Evolutionary conservation across 2,113 vertebrate genomes (phyloP), one percentile per base, ranked within the genome.

Genomic region (Menidia beryllina): DNA sequence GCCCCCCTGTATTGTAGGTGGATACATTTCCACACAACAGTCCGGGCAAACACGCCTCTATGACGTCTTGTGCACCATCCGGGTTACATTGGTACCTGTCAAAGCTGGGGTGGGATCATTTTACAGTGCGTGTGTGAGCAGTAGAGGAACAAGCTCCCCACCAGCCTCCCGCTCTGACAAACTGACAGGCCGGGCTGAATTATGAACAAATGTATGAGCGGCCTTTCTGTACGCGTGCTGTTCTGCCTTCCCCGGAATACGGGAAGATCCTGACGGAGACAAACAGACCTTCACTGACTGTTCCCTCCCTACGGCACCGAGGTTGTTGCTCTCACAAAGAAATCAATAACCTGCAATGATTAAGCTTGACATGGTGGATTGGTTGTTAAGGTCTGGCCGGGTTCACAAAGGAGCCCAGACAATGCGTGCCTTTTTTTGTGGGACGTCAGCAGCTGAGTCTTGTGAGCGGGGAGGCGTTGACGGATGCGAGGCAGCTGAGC

Each of bases 301-400:
- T 54, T 57, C 55, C 5, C 54, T 62, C 65, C 23, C 14, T 15
- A 41, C 12, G 20, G 69, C 76, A 82, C 54, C 0, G 58, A 79
- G 85, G 84, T 82, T 72, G 49, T 79, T 49, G 70, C 86, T 66
- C 84, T 69, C 81, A 26, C 62, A 30, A 20, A 75, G 74, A 71
- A 85, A 91, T 91, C 90, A 72, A 91, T 91, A 84, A 1, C 24
- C 24, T 26, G 26, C 78, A 89, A 90, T 88, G 82, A 91, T 89
- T 87, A 84, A 91, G 70, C 77, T 63, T 23, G 61, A 75, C 55
- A 50, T 39, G 75, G 81, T 38, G 6, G 27, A 79, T 52, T 54
- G 86, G 70, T 56, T 48, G 72, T 14, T 68, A 60, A 72, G 72
- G 63, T 73, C 73, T 24, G 30, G 65, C 57, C 73, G 61, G 79